Conservation (phyloP, 2,113 vertebrate species). For the Atherinomorus stipes region DNA sequence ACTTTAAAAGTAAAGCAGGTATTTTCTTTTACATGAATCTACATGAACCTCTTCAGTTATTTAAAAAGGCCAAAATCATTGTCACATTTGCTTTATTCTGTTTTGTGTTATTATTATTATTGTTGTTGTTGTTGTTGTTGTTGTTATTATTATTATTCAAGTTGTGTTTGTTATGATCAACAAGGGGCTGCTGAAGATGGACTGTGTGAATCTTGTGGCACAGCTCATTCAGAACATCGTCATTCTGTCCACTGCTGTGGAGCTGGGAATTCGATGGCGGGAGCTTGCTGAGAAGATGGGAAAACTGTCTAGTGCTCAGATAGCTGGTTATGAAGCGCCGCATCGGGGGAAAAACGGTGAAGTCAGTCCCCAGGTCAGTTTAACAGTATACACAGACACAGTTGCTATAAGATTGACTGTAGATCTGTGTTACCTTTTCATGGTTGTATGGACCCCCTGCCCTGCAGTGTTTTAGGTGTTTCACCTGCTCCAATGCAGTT, state of each 20-base stretch:
- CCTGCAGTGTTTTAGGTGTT: background rate
- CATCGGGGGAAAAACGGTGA: constrained; percentile 86
- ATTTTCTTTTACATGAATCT: no score
- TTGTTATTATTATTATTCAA: no score
- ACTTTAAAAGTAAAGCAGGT: no score
- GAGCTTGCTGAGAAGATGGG: constrained; percentile 91
- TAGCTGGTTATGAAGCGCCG: constrained; percentile 91
- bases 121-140: no score
- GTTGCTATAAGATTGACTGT: background rate
- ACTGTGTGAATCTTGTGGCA: constrained; percentile 88
- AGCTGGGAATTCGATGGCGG: constrained; percentile 91
- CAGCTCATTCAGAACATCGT: constrained; percentile 90
- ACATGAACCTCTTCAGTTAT: background rate
- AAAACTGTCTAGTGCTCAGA: constrained; percentile 89
- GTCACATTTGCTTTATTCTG: background rate
- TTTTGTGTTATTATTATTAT: no score
- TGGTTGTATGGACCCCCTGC: background rate
- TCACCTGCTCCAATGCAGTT: no score
- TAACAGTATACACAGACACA: background rate
- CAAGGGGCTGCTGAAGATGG: constrained; percentile 93
- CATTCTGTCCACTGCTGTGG: constrained; percentile 94
- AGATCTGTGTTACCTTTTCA: background rate
- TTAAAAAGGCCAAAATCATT: background rate
- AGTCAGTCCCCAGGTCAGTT: constrained; percentile 85
- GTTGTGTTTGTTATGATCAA: constrained; percentile 7